Evolutionary conservation across 1,140 invertebrate species (phyloP), one percentile per base, ranked within the genome.

Genomic region (Heterodera carotae): DNA sequence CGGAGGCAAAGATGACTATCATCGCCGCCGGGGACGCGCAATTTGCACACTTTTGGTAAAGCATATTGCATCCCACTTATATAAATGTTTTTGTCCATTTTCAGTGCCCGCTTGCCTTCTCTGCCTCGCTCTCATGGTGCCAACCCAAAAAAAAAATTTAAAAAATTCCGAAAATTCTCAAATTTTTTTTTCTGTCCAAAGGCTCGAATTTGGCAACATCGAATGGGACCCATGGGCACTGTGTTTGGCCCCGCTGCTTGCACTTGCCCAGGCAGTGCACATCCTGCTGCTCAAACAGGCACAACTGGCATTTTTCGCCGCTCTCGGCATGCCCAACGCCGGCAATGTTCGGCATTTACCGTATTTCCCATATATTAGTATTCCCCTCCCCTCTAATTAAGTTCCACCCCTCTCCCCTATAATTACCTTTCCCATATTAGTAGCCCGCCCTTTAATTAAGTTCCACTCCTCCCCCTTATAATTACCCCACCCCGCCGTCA

Each of bases 121-220:
- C 68, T 48, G 83, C 43, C n/a, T 83, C 82, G 10, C 34, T 83
- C 22, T 83, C 80, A 53, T 53, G 48, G 48, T 22, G 5, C 3
- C 18, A 18, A 18, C 18, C 18, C 48, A 4, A 4, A 15, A 69
- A 33, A 29, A 69, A 33, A 10, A 31, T 25, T 69, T 7, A 29
- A n/a, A n/a, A 68, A 29, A 31, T 31, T 36, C 12, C 27, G 29
- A n/a, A 27, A 18, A 36, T 4, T 33, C 29, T 43, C 12, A 48
- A 34, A 31, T 34, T 34, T 34, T 39, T 39, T 27, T 34, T 31
- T 36, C 3, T 25, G 5, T 70, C 15, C 43, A 43, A 71, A 71
- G 69, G 81, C 71, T 83, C 18, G 82, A 83, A 53, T 79, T 83
- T 66, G 77, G 80, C 10, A 77, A 83, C 62, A 83, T 83, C 33